Conservation (phyloP, 2,113 vertebrate genomes). For the Rostratula benghalensis region DNA sequence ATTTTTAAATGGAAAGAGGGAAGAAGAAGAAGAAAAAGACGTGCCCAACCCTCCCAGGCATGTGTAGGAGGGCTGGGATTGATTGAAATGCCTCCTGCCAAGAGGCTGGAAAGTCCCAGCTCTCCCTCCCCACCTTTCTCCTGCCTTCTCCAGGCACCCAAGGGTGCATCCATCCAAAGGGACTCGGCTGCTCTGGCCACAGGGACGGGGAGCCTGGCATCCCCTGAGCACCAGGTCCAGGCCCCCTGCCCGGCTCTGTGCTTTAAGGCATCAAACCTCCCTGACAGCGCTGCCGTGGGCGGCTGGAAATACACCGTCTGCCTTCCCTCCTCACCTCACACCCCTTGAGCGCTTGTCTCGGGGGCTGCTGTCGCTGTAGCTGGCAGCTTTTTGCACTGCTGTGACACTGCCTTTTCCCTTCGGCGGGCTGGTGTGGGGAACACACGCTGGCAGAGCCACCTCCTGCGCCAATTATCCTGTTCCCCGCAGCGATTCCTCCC, state of each 20-base stretch:
- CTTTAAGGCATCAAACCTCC: background rate
- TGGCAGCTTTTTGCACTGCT: background rate
- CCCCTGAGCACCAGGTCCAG: fast-evolving
- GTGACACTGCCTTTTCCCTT: background rate
- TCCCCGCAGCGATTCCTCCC: background rate
- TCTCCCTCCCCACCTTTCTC: background rate
- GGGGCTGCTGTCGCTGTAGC: background rate
- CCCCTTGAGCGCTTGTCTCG: fast-evolving
- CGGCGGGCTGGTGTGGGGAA: background rate
- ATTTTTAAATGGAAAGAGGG: background rate
- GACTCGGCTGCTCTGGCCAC: fast-evolving
- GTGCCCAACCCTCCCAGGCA: background rate
- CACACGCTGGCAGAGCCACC: background rate
- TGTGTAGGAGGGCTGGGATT: slow-evolving; percentile 12
- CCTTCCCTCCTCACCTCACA: background rate
- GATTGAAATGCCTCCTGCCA: slow-evolving; percentile 10
- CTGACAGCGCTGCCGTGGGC: background rate
- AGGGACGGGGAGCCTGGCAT: fast-evolving
- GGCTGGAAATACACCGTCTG: background rate
- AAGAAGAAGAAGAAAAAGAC: background rate
- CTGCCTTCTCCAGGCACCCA: background rate
- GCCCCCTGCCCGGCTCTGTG: fast-evolving
- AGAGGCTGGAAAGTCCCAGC: background rate
- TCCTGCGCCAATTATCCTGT: background rate
- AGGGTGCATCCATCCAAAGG: fast-evolving